Base-by-base conservation (phyloP, 2,888 invertebrate genomes). In the Seira sanloemensis region DNA sequence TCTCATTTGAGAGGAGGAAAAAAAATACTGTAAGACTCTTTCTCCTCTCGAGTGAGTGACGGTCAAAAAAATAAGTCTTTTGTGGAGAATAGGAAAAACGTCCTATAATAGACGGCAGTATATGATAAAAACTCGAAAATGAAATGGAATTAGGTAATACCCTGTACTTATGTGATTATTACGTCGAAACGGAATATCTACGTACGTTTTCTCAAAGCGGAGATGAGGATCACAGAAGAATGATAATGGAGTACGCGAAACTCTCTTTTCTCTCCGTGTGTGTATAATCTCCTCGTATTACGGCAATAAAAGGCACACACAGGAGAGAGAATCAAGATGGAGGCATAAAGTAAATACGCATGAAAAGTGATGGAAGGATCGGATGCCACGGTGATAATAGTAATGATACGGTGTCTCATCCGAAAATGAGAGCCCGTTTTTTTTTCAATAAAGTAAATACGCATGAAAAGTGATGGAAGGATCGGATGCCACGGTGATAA, bases 101-200 rank as follows among this genome's bases (percentile, higher is more conserved):
- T 37, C 37, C 12, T 12, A 12, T 37, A 5, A 58, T 16, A 58
- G 58, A 58, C 58, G 58, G 58, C 58, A 37, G 4, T 37, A 18
- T 5, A 37, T 4, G n/a, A 58, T 58, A 58, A 58, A n/a, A 12
- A 58, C 58, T 58, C 62, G 50, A 46, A 82, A 82, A 82, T 78
- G 78, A 84, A 78, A 82, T 58, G 84, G 68, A 84, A 84, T 84
- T 84, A 84, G 78, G 84, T 69, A 78, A 84, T 78, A 84, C 65
- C 84, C 84, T 78, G 78, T 84, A 84, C 78, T 84, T 84, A 84
- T 74, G 78, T 78, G 78, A 84, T 84, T 75, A 84, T 76, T 83
- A 78, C 65, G 58, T 58, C 58, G 58, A 58, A 18, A 58, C 7
- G 62, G 12, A 62, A 16, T 62, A 9, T 58, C 12, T n/a, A 16